Percentiles rank a stretch among this genome's conserved stretches.
These are phyloP conservation scores for Ferrisia virgata DNA, from an alignment of 2,888 invertebrate species.

Conservation along the genomic window DNA sequence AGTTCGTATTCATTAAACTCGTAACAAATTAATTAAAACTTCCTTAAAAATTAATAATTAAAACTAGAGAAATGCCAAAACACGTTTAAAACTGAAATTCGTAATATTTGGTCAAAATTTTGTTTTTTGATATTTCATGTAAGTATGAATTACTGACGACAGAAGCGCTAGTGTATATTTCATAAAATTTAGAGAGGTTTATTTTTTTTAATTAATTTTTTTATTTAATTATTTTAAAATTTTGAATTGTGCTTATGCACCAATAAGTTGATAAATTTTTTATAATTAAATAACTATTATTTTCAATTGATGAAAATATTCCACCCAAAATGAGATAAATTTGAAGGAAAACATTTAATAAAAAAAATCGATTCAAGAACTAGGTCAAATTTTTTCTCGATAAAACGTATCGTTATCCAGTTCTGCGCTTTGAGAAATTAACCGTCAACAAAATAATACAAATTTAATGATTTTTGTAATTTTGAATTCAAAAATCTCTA, in stretches of 20 bases:
- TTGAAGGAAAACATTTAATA: background rate
- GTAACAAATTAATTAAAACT: too few species aligned
- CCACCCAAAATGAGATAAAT: background rate
- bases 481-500: background rate
- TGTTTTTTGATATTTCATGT: background rate
- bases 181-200: background rate
- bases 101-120: too few species aligned
- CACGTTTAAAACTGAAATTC: too few species aligned
- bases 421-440: background rate
- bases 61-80: too few species aligned
- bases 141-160: background rate
- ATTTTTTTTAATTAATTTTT: background rate
- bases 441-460: background rate
- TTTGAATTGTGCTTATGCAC: background rate
- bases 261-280: background rate
- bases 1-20: too few species aligned
- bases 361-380: background rate
- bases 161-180: background rate
- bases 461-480: background rate
- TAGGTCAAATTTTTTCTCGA: background rate
- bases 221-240: background rate
- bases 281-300: background rate
- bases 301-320: background rate
- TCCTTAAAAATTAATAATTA: too few species aligned
- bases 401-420: background rate